Conservation (phyloP, 2,888 invertebrate genomes). For the Aleiodes leptofemur region DNA sequence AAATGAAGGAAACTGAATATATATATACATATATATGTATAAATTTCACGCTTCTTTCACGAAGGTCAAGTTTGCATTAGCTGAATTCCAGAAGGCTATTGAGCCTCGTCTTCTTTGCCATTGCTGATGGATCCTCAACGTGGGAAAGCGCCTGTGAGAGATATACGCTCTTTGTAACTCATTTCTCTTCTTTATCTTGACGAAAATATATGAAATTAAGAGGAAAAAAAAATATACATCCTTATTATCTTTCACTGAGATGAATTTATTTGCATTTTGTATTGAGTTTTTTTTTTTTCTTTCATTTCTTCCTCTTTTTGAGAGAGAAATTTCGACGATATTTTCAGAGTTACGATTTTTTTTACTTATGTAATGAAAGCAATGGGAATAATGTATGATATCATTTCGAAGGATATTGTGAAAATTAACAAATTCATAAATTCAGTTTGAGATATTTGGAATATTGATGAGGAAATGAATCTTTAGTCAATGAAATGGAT, state of each 20-base stretch:
- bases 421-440: too few species aligned
- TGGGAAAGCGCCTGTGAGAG: slow-evolving; percentile 36
- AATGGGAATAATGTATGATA: too few species aligned
- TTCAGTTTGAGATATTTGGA: too few species aligned
- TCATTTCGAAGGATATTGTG: too few species aligned
- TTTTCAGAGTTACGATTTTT: background rate
- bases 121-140: background rate
- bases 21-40: slow-evolving; percentile 18
- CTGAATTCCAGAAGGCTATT: slow-evolving; percentile 46
- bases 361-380: too few species aligned
- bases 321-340: background rate
- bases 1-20: slow-evolving; percentile 14
- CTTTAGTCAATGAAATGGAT: too few species aligned
- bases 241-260: slow-evolving; percentile 27
- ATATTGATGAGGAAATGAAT: too few species aligned
- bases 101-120: slow-evolving; percentile 21
- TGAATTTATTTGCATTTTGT: background rate
- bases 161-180: slow-evolving; percentile 1
- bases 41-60: slow-evolving; percentile 48
- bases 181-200: slow-evolving; percentile 28
- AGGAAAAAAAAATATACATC: slow-evolving; percentile 3
- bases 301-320: too few species aligned
- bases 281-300: background rate
- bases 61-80: slow-evolving; percentile 53
- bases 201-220: slow-evolving; percentile 17